Evolutionary conservation across 1,140 invertebrate species (phyloP), one percentile per base, ranked within the genome.

Genomic region (Wiebesia pumilae): DNA sequence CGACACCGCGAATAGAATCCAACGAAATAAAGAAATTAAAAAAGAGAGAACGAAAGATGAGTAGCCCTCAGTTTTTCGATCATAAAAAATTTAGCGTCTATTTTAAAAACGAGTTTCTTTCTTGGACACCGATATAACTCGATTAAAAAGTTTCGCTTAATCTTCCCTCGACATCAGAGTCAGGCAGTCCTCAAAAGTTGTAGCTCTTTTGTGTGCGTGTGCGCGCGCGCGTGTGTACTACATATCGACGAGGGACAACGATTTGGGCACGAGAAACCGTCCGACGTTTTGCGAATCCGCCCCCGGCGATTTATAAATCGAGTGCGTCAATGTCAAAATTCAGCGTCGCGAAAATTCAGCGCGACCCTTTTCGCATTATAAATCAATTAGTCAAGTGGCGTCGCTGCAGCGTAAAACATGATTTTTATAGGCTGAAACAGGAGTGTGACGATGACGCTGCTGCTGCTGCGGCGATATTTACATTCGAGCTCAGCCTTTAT

Each of bases 61-160:
- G 84, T 85, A 80, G 84, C 33, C 35, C 84, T 85, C 75, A 33
- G 82, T 51, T 69, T 75, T 79, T 73, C 69, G 77, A 81, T 86
- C 84, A 77, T 86, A 86, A 86, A 82, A 82, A 86, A 86, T 86
- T 86, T 77, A 77, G 84, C 79, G 54, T 86, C 84, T 86, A 86
- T 73, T 82, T 82, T 58, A 84, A 58, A 51, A 86, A 86, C 84
- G 43, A 77, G 78, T 87, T 77, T 84, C 81, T 69, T 65, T 81
- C 82, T 83, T 77, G 87, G 86, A 87, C 81, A 27, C 73, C 87
- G 47, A 40, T 78, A 38, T 71, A 80, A 83, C 47, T 83, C 75
- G 43, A 83, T 83, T 83, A 83, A 83, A 83, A 83, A 83, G 81
- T 80, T 71, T 79, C 40, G 81, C 65, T 47, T 80, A 83, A 83